Evolutionary conservation across 2,888 invertebrate genomes (phyloP).

Genomic region (Oscheius sp.): DNA sequence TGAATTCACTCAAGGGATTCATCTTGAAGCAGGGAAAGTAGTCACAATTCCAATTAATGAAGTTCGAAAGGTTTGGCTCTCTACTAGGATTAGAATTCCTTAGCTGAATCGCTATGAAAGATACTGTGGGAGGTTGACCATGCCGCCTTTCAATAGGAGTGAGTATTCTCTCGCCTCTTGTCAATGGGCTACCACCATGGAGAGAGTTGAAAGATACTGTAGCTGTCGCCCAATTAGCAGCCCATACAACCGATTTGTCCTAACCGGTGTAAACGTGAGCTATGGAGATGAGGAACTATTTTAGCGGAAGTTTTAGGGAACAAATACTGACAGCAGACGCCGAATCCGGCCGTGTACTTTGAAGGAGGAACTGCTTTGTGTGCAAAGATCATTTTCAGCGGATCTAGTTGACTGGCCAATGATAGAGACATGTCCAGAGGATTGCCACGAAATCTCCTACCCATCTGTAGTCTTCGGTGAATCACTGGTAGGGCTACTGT

Average conservation of each 20-base stretch:
- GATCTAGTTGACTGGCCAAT: conserved; percentile 5
- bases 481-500: conserved; percentile 48
- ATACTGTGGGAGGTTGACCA: conserved; percentile 50
- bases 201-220: conserved; percentile 42
- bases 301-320: conserved; percentile 1
- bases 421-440: conserved; percentile 42
- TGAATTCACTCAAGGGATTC: conserved; percentile 61
- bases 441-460: conserved; percentile 59
- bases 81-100: background rate
- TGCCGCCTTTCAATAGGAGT: conserved; percentile 47
- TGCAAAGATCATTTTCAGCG: conserved; percentile 37
- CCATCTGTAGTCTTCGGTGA: conserved; percentile 64
- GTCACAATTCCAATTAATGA: conserved; percentile 65
- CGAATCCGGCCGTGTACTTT: conserved; percentile 48
- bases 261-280: conserved; percentile 13
- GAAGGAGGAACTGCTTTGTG: conserved; percentile 56
- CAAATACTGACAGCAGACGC: conserved; percentile 33
- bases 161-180: conserved; percentile 62
- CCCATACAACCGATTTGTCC: conserved; percentile 26
- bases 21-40: conserved; percentile 62
- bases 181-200: conserved; percentile 53
- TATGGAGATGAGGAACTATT: no score
- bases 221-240: conserved; percentile 43
- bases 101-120: conserved; percentile 50
- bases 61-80: conserved; percentile 46